Percentiles rank a stretch among this genome's conserved stretches.
These are phyloP conservation scores for Sphecodes monilicornis DNA, from an alignment of 2,888 invertebrate genomes.

Conservation along the genomic window DNA sequence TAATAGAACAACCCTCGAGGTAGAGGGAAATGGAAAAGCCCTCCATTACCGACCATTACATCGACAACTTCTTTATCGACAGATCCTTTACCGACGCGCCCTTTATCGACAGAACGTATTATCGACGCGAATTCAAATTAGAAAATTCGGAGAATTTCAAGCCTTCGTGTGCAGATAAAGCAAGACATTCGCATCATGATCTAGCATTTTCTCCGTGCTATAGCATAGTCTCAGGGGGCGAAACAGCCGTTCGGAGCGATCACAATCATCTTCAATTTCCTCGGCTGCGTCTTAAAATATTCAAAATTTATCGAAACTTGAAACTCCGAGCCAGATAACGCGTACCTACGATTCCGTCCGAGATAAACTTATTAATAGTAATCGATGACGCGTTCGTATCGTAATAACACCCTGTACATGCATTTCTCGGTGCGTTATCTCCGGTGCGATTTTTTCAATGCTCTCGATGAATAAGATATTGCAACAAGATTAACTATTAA, in stretches of 20 bases:
- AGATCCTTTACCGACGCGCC: neutral
- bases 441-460: neutral
- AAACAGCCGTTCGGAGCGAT: neutral
- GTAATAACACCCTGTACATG: neutral
- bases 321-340: neutral
- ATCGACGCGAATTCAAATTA: neutral
- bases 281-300: neutral
- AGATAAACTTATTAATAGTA: neutral
- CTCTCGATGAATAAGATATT: neutral
- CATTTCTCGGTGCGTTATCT: neutral
- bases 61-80: neutral
- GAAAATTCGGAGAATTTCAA: neutral
- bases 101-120: neutral
- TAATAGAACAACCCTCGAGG: neutral
- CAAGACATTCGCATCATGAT: neutral
- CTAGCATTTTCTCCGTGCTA: neutral
- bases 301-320: neutral
- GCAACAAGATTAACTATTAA: neutral
- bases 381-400: neutral
- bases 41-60: neutral
- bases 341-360: neutral
- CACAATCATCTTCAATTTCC: neutral
- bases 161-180: accelerated
- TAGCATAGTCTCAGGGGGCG: neutral
- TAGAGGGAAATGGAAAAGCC: too few species aligned